phyloP scores from a whole-genome alignment of 2,888 invertebrate species.

The Scaptomyza tumidula region DNA sequence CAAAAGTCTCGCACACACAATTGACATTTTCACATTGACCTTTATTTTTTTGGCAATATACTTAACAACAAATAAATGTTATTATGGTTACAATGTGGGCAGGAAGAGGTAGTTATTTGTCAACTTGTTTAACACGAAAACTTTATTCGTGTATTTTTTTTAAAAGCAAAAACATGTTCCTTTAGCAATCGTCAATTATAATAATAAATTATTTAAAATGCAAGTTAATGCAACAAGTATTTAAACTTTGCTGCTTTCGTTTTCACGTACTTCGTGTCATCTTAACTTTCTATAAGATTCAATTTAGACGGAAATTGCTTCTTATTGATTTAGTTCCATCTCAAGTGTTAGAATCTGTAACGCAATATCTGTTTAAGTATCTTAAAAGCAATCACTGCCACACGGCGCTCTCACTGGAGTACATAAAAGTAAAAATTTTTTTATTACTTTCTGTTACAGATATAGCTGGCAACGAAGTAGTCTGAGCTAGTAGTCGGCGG shows the following conservation, averaged over 20 bases:
- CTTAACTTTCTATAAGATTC: slow-evolving; percentile 7
- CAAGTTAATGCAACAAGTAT: no score
- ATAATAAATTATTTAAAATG: not conserved
- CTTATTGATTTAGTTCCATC: slow-evolving; percentile 25
- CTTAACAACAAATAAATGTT: not conserved
- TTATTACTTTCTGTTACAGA: slow-evolving; percentile 17
- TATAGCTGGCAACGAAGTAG: slow-evolving; percentile 28
- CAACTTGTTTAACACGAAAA: not conserved
- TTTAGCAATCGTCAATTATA: not conserved
- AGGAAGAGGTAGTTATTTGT: not conserved
- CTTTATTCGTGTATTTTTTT: not conserved
- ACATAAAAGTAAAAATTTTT: slow-evolving; percentile 3
- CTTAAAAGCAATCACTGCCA: slow-evolving; percentile 37
- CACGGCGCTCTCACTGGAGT: slow-evolving; percentile 21
- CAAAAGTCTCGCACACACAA: slow-evolving; percentile 9
- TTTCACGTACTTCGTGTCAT: not conserved
- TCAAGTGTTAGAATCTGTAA: slow-evolving; percentile 17
- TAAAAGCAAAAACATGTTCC: not conserved
- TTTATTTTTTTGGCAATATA: slow-evolving; percentile 6
- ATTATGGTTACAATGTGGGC: not conserved
- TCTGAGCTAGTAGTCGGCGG: slow-evolving; percentile 22
- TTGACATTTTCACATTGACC: slow-evolving; percentile 8
- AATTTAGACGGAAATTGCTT: slow-evolving; percentile 7
- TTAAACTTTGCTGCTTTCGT: not conserved
- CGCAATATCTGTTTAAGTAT: slow-evolving; percentile 30